phyloP scores from a whole-genome alignment of 1,140 invertebrate species.

The Dysdera silvatica region DNA sequence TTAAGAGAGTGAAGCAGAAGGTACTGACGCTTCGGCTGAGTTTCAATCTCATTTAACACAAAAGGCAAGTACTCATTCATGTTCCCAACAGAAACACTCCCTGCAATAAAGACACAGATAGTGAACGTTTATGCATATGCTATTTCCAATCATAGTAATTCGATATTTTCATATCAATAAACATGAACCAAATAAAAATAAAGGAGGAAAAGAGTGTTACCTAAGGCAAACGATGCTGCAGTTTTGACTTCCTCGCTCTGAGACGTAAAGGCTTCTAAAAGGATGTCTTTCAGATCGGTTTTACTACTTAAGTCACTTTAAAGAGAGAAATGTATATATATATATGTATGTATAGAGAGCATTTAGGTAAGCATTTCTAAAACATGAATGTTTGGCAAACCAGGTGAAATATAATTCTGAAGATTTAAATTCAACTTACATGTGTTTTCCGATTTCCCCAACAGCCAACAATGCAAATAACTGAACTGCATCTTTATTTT shows the following conservation, averaged over 20 bases:
- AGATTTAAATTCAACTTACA: too few relatives aligned
- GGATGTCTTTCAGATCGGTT: conserved; percentile 48
- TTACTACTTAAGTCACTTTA: conserved; percentile 77
- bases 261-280: conserved; percentile 53
- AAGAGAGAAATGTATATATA: conserved; percentile 31
- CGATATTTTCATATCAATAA: not conserved
- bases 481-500: conserved; percentile 58
- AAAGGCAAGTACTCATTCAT: conserved; percentile 87
- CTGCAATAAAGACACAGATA: conserved; percentile 36
- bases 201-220: conserved; percentile 41
- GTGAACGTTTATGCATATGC: not conserved
- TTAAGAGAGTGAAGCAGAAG: conserved; percentile 91
- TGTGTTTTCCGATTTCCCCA: conserved; percentile 89
- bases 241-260: conserved; percentile 66
- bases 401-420: too few relatives aligned
- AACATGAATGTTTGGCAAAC: conserved; percentile 2
- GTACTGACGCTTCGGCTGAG: conserved; percentile 89
- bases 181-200: conserved; percentile 23
- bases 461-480: conserved; percentile 88
- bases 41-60: conserved; percentile 86
- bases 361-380: too few relatives aligned
- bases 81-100: conserved; percentile 88
- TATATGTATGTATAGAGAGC: not conserved
- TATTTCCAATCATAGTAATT: not conserved
- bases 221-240: conserved; percentile 91